Evolutionary conservation across 2,113 vertebrate genomes (phyloP).

Genomic region (Tupaia chinensis): DNA sequence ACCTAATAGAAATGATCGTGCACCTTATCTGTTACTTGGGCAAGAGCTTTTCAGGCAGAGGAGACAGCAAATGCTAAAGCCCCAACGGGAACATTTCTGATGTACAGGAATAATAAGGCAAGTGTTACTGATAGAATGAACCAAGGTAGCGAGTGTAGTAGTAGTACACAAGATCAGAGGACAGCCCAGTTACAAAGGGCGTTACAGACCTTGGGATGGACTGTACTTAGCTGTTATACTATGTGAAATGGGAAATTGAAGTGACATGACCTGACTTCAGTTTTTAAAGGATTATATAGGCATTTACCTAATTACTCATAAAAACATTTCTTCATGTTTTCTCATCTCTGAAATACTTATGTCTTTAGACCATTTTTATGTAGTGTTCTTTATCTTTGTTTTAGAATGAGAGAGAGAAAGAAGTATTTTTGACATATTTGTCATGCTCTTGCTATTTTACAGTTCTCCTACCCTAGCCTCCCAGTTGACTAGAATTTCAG

Average conservation of each 20-base stretch:
- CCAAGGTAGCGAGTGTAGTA: background rate
- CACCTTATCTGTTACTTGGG: background rate
- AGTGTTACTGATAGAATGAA: background rate
- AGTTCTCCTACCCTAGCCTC: no score
- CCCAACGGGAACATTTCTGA: background rate
- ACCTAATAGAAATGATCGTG: background rate
- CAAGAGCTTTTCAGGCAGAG: background rate
- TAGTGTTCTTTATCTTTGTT: background rate
- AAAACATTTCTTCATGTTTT: background rate
- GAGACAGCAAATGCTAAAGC: background rate
- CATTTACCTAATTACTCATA: constrained; percentile 1
- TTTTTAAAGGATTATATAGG: constrained; percentile 4
- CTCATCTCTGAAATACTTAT: constrained; percentile 18
- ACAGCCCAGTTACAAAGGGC: background rate
- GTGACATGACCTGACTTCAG: background rate
- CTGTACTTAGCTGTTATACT: background rate
- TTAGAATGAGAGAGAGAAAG: background rate
- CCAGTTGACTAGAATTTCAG: no score
- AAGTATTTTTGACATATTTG: no score
- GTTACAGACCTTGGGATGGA: constrained; percentile 14
- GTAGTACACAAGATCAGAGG: background rate
- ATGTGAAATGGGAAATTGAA: background rate
- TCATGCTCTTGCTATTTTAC: no score
- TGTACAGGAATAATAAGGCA: background rate
- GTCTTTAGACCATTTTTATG: background rate